These are phyloP conservation scores for Peromyscus eremicus DNA, from an alignment of 2,797 vertebrate genomes.

Conservation along the genomic window DNA sequence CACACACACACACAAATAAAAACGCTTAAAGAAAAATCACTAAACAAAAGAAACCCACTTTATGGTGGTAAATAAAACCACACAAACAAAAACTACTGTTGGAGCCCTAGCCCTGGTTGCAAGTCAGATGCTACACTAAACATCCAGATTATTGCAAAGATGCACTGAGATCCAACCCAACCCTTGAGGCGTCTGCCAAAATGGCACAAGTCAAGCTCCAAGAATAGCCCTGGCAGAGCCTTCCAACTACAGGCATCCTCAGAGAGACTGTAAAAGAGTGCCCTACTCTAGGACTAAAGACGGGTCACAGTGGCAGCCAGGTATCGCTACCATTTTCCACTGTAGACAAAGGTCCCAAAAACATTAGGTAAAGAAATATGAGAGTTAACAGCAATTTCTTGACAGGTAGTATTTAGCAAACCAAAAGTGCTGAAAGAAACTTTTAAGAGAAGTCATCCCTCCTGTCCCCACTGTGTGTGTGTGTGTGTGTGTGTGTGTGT, in stretches of 20 bases:
- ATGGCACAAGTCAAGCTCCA: constrained; percentile 67
- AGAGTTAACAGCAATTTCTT: not conserved
- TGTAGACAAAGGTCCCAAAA: constrained; percentile 7
- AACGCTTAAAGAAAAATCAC: not conserved
- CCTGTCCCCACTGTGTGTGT: not conserved
- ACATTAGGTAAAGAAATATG: not conserved
- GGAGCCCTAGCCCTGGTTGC: not conserved
- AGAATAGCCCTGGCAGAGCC: constrained; percentile 68
- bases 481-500: not conserved
- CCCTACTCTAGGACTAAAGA: not conserved
- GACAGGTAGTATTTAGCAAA: too few relatives aligned
- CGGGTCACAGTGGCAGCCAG: not conserved
- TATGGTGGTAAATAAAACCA: not conserved
- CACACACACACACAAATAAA: not conserved
- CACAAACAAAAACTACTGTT: not conserved
- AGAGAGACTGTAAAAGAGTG: not conserved
- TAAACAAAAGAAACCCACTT: not conserved
- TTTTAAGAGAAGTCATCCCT: not conserved
- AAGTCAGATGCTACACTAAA: constrained; percentile 52
- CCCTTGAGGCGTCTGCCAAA: constrained; percentile 67
- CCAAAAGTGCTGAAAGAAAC: not conserved
- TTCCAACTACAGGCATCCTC: constrained; percentile 9
- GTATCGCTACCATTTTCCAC: not conserved
- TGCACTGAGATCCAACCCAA: constrained; percentile 68
- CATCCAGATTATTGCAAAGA: constrained; percentile 77